phyloP scores from a whole-genome alignment of 2,888 invertebrate species.

The Strigamia crassipes region DNA sequence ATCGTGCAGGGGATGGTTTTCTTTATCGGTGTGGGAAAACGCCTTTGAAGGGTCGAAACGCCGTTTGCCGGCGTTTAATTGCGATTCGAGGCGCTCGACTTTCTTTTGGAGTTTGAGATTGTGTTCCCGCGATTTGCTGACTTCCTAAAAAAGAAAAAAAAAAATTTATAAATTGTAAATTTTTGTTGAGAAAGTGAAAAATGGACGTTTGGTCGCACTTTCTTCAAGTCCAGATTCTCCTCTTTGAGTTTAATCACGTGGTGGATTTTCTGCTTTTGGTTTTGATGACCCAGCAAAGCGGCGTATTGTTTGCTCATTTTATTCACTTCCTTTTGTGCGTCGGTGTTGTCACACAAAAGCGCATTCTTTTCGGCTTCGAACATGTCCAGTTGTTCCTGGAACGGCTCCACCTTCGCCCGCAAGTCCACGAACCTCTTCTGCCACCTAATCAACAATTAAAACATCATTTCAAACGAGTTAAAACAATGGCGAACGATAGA shows the following conservation, averaged over 20 bases:
- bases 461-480: too few relatives aligned
- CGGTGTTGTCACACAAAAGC: constrained; percentile 57
- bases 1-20: constrained; percentile 46
- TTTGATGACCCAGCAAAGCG: constrained; percentile 68
- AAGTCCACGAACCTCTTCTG: constrained; percentile 55
- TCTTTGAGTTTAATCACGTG: constrained; percentile 61
- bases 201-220: constrained; percentile 54
- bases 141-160: constrained; percentile 53
- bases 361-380: constrained; percentile 61
- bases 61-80: constrained; percentile 51
- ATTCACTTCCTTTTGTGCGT: constrained; percentile 62
- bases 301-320: constrained; percentile 66
- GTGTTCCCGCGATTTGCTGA: constrained; percentile 53
- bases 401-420: constrained; percentile 56
- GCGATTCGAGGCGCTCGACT: constrained; percentile 54
- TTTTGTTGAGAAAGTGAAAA: background rate
- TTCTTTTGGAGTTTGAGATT: constrained; percentile 53
- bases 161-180: background rate
- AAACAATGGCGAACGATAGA: too few relatives aligned
- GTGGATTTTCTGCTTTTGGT: constrained; percentile 69
- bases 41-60: constrained; percentile 55
- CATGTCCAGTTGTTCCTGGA: constrained; percentile 61
- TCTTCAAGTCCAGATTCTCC: constrained; percentile 56
- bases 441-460: too few relatives aligned
- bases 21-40: constrained; percentile 52